Conservation (phyloP, 37 sponge, comb jelly and placozoan genomes). For the Halisarca cf. caerulea region DNA sequence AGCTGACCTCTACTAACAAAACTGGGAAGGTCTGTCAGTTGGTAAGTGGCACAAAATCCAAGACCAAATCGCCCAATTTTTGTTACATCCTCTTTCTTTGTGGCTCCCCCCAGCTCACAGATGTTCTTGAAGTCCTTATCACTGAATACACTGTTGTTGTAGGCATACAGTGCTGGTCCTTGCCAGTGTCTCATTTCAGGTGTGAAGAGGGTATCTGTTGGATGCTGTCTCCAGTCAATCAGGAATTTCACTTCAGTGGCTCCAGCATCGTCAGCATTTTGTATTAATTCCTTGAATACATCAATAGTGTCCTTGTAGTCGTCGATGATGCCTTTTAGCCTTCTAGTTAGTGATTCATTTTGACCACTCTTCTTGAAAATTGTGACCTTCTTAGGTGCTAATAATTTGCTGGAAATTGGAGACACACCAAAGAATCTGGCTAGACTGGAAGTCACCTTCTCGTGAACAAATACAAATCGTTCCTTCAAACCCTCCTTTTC, state of each 20-base stretch:
- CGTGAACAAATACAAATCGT: conserved; percentile 30
- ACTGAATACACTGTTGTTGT: conserved; percentile 72
- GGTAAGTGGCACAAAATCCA: conserved; percentile 78
- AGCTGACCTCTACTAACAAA: conserved; percentile 66
- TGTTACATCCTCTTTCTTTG: conserved; percentile 58
- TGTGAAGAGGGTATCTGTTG: conserved; percentile 38
- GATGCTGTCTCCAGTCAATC: conserved; percentile 75
- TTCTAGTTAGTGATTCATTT: conserved; percentile 71
- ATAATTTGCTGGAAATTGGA: conserved; percentile 36
- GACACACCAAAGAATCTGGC: conserved; percentile 44
- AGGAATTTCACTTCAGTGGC: conserved; percentile 78
- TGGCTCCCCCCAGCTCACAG: conserved; percentile 66
- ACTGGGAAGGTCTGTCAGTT: conserved; percentile 84
- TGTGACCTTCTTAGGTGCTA: not conserved
- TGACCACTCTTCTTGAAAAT: conserved; percentile 48
- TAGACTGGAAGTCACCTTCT: conserved; percentile 10
- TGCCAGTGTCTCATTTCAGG: conserved; percentile 75
- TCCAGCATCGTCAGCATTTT: conserved; percentile 92
- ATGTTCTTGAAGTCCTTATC: conserved; percentile 79
- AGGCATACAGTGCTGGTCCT: conserved; percentile 81
- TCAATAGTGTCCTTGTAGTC: conserved; percentile 69
- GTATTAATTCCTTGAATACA: conserved; percentile 83
- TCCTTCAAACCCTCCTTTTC: not conserved
- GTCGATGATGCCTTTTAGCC: conserved; percentile 72
- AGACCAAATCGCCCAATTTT: conserved; percentile 86